A percentile compares a stretch with the other conserved stretches of the same genome.
Evolutionary conservation across 2,888 invertebrate species (phyloP).

Genomic region (Tinea pellionella): DNA sequence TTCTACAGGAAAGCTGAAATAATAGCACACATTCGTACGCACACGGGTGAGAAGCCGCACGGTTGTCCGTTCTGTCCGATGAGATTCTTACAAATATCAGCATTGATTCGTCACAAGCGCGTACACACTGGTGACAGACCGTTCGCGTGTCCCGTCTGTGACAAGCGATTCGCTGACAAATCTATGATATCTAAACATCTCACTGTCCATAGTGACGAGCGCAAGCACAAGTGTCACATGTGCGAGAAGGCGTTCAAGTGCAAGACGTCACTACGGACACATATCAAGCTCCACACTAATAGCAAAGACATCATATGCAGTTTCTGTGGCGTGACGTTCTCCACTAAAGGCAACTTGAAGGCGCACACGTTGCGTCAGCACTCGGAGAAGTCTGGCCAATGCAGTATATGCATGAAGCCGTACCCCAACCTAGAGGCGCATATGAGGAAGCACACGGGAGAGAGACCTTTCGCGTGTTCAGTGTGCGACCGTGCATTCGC

Average conservation of each 20-base stretch:
- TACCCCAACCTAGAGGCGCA: slow-evolving; percentile 67
- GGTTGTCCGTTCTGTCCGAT: slow-evolving; percentile 43
- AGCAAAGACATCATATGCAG: slow-evolving; percentile 52
- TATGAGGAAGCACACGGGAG: slow-evolving; percentile 69
- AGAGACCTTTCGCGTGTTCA: slow-evolving; percentile 51
- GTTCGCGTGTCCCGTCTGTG: slow-evolving; percentile 43
- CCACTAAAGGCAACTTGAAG: slow-evolving; percentile 61
- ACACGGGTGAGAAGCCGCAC: slow-evolving; percentile 51
- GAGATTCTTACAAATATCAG: slow-evolving; percentile 44
- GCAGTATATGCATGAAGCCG: slow-evolving; percentile 61
- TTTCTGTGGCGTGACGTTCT: slow-evolving; percentile 58
- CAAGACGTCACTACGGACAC: slow-evolving; percentile 58
- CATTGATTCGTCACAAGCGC: slow-evolving; percentile 50
- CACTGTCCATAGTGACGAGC: slow-evolving; percentile 56
- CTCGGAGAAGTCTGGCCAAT: slow-evolving; percentile 66
- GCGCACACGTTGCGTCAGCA: slow-evolving; percentile 66
- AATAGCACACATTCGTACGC: slow-evolving; percentile 48
- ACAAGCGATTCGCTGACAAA: slow-evolving; percentile 43
- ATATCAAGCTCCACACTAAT: slow-evolving; percentile 52
- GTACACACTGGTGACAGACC: slow-evolving; percentile 58
- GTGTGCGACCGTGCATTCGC: slow-evolving; percentile 44
- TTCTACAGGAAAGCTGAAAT: slow-evolving; percentile 51
- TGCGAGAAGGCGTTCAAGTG: slow-evolving; percentile 65
- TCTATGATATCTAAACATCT: slow-evolving; percentile 44
- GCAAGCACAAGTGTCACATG: slow-evolving; percentile 62